Base-by-base conservation (phyloP, 2,888 invertebrate species). In the Sphaerophoria rueppellii region DNA sequence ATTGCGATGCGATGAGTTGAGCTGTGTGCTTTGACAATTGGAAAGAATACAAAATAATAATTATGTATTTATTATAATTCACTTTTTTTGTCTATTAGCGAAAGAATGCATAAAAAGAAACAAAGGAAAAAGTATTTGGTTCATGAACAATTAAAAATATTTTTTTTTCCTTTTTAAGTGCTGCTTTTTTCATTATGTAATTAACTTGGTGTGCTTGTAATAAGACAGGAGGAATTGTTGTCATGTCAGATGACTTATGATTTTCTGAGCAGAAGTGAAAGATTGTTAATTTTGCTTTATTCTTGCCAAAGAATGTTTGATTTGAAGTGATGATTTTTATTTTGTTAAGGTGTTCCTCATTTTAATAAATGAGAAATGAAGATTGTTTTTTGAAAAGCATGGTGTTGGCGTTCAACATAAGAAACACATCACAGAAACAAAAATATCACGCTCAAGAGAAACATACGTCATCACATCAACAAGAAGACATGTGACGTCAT, bases 141-240 rank as follows among this genome's bases (percentile, higher is more conserved):
- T 24, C 55, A 61, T 70, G 72, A 83, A 80, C 75, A 83, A 83
- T 83, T 82, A 79, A 82, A 79, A 65, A 74, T 75, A 65, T 65
- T 70, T 79, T 82, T 82, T 74, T 16, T n/a, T n/a, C n/a, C 60
- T 50, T 67, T 60, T 75, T 71, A 46, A 52, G 14, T 40, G 34
- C 16, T 12, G 35, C 14, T 63, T 60, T 60, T 32, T 52, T 16
- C 37, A 11, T 61, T 57, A 73, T 82, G 61, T 73, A 78, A 82
- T 82, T 82, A 82, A 73, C 57, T 60, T 57, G 16, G 4, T 35
- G 54, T 32, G 24, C 24, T 60, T 54, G 16, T 11, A 58, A 14
- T 11, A 58, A 58, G 57, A 43, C 9, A 14, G 58, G 48, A 16
- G 16, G 55, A 4, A 7, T 5, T 35, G 3, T 37, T 35, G 6